These are phyloP conservation scores for Phorcus lineatus DNA, from an alignment of 2,888 invertebrate species.

Conservation along the genomic window DNA sequence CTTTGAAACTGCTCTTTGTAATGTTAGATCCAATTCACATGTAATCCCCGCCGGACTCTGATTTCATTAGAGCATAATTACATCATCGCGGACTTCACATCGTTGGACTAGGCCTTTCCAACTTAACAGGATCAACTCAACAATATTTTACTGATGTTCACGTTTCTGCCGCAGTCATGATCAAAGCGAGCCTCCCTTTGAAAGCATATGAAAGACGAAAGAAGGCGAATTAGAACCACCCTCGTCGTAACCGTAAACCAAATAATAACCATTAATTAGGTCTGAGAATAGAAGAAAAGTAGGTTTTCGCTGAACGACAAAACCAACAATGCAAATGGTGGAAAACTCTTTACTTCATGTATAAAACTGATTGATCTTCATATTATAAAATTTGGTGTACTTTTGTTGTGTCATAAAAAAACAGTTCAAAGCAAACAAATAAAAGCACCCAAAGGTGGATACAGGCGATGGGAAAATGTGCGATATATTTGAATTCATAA, in stretches of 20 bases:
- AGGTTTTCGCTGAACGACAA: neutral
- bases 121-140: slow-evolving; percentile 12
- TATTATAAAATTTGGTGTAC: slow-evolving; percentile 14
- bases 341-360: neutral
- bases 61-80: slow-evolving; percentile 24
- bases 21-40: slow-evolving; percentile 9
- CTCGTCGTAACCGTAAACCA: slow-evolving; percentile 3
- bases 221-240: slow-evolving; percentile 13
- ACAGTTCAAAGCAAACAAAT: neutral
- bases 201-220: slow-evolving; percentile 11
- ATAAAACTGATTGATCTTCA: neutral
- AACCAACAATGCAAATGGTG: neutral
- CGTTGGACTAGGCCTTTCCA: neutral
- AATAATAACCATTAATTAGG: slow-evolving; percentile 11
- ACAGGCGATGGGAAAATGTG: neutral
- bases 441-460: neutral
- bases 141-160: slow-evolving; percentile 22
- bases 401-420: slow-evolving; percentile 17
- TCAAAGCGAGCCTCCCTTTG: slow-evolving; percentile 11
- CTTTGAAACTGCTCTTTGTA: slow-evolving; percentile 19
- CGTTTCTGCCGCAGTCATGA: slow-evolving; percentile 5
- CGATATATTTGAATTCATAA: slow-evolving; percentile 24
- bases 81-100: slow-evolving; percentile 3
- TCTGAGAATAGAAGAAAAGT: neutral
- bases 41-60: neutral